Percentiles rank a stretch among this genome's conserved stretches.
Conservation (phyloP, 2,797 vertebrate genomes). For the Amniataba percoides region DNA sequence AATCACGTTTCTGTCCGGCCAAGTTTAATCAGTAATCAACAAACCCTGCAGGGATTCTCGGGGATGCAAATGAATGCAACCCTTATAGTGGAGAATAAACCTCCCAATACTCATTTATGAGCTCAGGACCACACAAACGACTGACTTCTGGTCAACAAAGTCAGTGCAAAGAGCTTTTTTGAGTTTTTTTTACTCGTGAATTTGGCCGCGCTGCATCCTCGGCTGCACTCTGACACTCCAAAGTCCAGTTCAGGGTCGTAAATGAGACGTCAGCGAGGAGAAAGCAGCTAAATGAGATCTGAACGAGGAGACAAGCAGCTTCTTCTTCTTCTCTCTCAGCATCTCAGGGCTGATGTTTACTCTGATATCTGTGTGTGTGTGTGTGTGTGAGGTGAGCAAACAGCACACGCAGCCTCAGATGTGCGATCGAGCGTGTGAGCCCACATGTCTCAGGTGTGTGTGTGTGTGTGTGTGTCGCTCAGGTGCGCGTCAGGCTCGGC, state of each 20-base stretch:
- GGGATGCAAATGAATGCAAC: neutral
- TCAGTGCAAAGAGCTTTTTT: neutral
- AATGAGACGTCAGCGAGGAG: neutral
- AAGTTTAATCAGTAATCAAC: neutral
- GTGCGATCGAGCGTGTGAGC: neutral
- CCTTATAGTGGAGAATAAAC: neutral
- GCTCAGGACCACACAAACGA: neutral
- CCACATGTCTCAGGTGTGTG: neutral
- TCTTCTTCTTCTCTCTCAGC: neutral
- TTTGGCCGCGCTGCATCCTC: neutral
- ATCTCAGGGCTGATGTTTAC: neutral
- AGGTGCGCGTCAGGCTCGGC: neutral
- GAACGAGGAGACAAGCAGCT: neutral
- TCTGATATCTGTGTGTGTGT: conserved; percentile 3
- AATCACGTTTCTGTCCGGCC: neutral
- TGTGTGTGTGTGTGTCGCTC: neutral
- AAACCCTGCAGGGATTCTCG: neutral
- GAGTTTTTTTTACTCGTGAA: neutral
- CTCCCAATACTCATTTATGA: neutral
- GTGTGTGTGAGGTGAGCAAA: conserved; percentile 29
- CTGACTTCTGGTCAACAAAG: neutral
- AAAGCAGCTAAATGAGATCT: neutral
- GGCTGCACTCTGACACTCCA: conserved; percentile 13
- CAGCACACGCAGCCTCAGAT: neutral
- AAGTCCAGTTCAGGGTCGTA: conserved; percentile 36